These are phyloP conservation scores for Erebia aethiops DNA, from an alignment of 2,888 invertebrate genomes.

Conservation along the genomic window DNA sequence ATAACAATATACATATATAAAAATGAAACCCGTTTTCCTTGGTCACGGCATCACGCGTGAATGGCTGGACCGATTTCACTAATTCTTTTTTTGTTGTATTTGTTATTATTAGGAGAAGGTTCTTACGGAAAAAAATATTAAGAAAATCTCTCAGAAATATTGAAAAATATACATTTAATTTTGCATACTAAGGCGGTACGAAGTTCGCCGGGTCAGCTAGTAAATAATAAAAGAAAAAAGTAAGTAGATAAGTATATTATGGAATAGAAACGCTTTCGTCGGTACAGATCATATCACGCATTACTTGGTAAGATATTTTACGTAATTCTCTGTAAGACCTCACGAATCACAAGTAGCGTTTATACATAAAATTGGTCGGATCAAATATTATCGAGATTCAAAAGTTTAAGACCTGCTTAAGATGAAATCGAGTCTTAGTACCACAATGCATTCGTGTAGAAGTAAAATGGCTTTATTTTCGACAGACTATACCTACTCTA, in stretches of 20 bases:
- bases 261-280: background rate
- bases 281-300: background rate
- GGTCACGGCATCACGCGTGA: too few species aligned
- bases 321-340: background rate
- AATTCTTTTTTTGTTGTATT: too few species aligned
- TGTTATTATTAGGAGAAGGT: too few species aligned
- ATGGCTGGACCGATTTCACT: too few species aligned
- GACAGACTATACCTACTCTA: background rate
- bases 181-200: too few species aligned
- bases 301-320: constrained; percentile 2
- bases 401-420: background rate
- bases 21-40: too few species aligned
- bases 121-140: too few species aligned
- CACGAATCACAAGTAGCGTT: background rate
- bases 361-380: background rate
- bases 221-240: too few species aligned
- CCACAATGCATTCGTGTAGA: background rate
- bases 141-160: too few species aligned
- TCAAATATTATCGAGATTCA: background rate
- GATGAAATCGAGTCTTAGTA: background rate
- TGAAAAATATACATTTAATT: too few species aligned
- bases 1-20: too few species aligned
- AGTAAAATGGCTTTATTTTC: background rate
- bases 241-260: background rate
- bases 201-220: too few species aligned